These are phyloP conservation scores for Erebia ligea DNA, from an alignment of 2,888 invertebrate genomes.

Conservation along the genomic window DNA sequence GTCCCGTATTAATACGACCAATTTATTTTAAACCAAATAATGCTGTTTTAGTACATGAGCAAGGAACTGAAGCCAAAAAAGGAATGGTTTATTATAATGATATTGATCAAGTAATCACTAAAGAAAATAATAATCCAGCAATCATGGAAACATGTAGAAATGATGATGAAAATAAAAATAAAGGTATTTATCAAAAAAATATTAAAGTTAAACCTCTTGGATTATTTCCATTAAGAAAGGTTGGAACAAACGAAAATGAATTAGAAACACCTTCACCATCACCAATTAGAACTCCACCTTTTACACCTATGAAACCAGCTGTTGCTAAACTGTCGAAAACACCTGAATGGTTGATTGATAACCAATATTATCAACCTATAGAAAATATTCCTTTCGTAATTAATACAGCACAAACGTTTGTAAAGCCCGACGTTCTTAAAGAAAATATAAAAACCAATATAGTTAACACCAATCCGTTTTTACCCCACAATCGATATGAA, in stretches of 20 bases:
- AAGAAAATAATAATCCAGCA: slow-evolving; percentile 43
- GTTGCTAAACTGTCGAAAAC: slow-evolving; percentile 63
- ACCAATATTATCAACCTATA: slow-evolving; percentile 73
- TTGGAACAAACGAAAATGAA: slow-evolving; percentile 54
- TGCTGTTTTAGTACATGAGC: slow-evolving; percentile 34
- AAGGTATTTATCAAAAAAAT: slow-evolving; percentile 65
- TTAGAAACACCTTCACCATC: slow-evolving; percentile 49
- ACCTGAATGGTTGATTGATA: slow-evolving; percentile 68
- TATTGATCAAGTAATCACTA: slow-evolving; percentile 62
- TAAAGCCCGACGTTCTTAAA: slow-evolving; percentile 42
- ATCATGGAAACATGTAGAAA: slow-evolving; percentile 37
- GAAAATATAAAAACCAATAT: slow-evolving; percentile 44
- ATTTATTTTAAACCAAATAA: slow-evolving; percentile 58
- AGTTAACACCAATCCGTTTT: slow-evolving; percentile 49
- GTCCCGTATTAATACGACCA: slow-evolving; percentile 71
- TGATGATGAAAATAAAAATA: slow-evolving; percentile 50
- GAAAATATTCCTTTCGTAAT: slow-evolving; percentile 68
- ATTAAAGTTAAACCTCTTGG: slow-evolving; percentile 60
- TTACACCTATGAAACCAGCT: slow-evolving; percentile 44
- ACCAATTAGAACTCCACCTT: slow-evolving; percentile 44
- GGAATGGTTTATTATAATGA: slow-evolving; percentile 70
- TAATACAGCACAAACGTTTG: slow-evolving; percentile 55
- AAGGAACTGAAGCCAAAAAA: slow-evolving; percentile 50
- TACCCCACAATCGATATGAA: slow-evolving; percentile 39
- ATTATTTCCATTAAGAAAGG: slow-evolving; percentile 58